Evolutionary conservation across 2,113 vertebrate genomes (phyloP), one percentile per base, ranked within the genome.

Genomic region (Rhinopithecus roxellana): DNA sequence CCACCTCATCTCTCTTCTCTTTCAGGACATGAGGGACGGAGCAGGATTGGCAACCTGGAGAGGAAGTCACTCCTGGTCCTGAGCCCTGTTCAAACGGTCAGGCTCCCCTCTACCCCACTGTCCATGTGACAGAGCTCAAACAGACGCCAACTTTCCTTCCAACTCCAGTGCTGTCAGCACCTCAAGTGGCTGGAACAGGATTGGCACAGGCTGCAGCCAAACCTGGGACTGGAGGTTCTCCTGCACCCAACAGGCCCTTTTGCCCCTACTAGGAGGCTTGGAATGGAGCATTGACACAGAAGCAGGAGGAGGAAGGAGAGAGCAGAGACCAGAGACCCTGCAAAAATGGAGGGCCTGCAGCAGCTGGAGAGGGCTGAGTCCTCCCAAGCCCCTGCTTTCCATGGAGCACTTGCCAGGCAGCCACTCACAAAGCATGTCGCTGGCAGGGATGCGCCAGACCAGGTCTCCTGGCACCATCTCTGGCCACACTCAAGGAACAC

Each of bases 371-470:
- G 67, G 13, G 77, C 61, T 12, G 11, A 90, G 30, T 11, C 38
- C 32, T 40, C 12, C 8, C 0, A 7, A 55, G 35, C 6, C 38
- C 43, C 32, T 17, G 12, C 14, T 69, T 0, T 0, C 3, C 23
- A 12, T 2, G 8, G 43, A 55, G 43, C 27, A 12, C 25, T 50
- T 27, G 61, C 35, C 43, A 50, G 61, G 45, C 57, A 50, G 45
- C 40, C 12, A 55, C 16, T 77, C 25, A 38, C 22, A 43, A 70
- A 23, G n/a, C 25, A 0, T 3, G 23, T 40, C 11, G 4, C 43
- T 12, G 11, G 67, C 55, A 27, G 48, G 55, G 30, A 27, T 2
- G 0, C 27, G 43, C 32, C 11, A n/a, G 52, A 27, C 55, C 12
- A 40, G 23, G 35, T 9, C 38, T 40, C 50, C 23, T 2, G 2